These are phyloP conservation scores for Hydriomena furcata DNA, from an alignment of 2,888 invertebrate genomes.

Conservation along the genomic window DNA sequence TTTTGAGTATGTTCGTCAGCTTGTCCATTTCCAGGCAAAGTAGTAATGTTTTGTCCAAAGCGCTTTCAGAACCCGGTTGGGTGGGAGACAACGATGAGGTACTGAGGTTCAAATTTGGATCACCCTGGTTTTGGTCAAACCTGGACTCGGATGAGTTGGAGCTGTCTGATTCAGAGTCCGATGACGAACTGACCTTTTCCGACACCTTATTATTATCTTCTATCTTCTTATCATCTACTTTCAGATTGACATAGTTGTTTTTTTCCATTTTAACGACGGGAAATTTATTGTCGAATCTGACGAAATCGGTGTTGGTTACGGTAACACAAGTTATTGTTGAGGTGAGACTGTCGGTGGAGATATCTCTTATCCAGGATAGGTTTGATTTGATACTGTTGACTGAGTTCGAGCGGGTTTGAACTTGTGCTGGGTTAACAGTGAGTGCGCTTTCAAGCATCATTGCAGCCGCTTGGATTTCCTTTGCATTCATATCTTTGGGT, in stretches of 20 bases:
- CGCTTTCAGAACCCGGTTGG: background rate
- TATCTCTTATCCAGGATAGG: constrained; percentile 67
- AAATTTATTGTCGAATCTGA: constrained; percentile 60
- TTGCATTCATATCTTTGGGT: constrained; percentile 8
- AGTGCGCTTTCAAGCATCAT: constrained; percentile 8
- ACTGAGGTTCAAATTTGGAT: constrained; percentile 19
- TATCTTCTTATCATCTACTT: no score
- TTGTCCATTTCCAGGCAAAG: constrained; percentile 1
- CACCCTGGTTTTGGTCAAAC: no score
- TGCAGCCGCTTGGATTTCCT: constrained; percentile 22
- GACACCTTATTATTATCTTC: background rate
- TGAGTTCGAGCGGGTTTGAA: constrained; percentile 40
- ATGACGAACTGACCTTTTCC: constrained; percentile 8
- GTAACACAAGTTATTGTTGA: constrained; percentile 57
- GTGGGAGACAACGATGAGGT: constrained; percentile 10
- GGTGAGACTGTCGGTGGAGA: constrained; percentile 46
- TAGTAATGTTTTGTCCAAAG: background rate
- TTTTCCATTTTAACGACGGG: constrained; percentile 53
- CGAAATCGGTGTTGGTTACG: constrained; percentile 53
- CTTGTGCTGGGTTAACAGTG: background rate
- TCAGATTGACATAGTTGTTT: background rate
- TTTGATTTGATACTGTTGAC: constrained; percentile 47
- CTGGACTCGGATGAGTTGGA: no score
- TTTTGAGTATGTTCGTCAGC: background rate
- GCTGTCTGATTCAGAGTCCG: constrained; percentile 1